phyloP scores from a whole-genome alignment of 2,113 vertebrate genomes.

The Penelope pileata region DNA sequence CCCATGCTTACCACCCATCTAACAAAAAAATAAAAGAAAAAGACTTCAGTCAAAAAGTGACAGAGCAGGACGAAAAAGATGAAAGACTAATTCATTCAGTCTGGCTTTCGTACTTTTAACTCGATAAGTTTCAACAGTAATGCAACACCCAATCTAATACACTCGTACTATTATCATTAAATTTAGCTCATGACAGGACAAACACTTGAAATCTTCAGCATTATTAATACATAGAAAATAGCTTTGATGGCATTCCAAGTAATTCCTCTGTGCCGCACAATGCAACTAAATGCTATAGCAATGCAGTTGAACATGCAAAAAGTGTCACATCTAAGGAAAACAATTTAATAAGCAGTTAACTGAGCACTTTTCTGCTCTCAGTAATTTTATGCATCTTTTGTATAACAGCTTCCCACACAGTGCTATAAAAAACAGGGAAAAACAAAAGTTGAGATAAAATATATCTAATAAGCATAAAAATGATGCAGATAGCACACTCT shows the following conservation, averaged over 20 bases:
- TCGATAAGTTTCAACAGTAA: constrained; percentile 14
- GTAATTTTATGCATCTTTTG: background rate
- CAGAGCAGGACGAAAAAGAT: constrained; percentile 21
- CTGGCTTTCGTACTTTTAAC: constrained; percentile 28
- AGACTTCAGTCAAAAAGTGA: constrained; percentile 28
- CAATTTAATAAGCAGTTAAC: background rate
- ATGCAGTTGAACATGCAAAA: background rate
- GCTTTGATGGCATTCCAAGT: constrained; percentile 49
- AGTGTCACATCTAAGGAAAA: background rate
- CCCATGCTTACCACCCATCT: constrained; percentile 10
- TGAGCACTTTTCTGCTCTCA: background rate
- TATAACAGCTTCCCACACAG: background rate
- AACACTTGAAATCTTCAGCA: constrained; percentile 43
- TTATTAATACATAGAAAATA: constrained; percentile 37
- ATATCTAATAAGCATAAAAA: background rate
- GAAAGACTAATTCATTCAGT: constrained; percentile 28
- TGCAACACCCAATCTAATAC: constrained; percentile 29
- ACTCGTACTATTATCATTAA: background rate
- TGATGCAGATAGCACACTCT: background rate
- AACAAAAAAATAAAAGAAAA: background rate
- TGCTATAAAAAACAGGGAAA: background rate
- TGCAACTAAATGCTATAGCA: background rate
- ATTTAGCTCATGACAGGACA: constrained; percentile 33
- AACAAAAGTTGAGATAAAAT: background rate
- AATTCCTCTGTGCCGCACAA: constrained; percentile 37